Evolutionary conservation across 2,113 vertebrate species (phyloP).

Genomic region (Puntigrus tetrazona): DNA sequence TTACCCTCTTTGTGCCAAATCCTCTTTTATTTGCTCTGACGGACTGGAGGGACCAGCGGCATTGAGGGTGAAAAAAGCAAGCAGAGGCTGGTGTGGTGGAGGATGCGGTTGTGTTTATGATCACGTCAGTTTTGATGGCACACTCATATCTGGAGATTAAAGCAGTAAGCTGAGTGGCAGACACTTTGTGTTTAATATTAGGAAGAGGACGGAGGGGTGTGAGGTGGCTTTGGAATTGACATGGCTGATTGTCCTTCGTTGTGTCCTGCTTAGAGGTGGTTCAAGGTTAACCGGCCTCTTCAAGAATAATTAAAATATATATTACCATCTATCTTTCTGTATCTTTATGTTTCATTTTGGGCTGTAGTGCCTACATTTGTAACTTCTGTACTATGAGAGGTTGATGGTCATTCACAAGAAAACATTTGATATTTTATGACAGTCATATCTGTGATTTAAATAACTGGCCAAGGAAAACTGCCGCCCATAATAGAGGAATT

Average conservation of each 20-base stretch:
- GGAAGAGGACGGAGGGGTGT: not conserved
- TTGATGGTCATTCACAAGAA: not conserved
- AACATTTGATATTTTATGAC: not conserved
- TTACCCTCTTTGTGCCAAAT: constrained; percentile 39
- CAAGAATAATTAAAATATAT: not conserved
- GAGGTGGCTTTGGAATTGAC: not conserved
- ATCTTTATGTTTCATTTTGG: not conserved
- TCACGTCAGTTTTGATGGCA: not conserved
- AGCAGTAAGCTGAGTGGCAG: not conserved
- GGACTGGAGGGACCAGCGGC: constrained; percentile 44
- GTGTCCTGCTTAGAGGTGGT: not conserved
- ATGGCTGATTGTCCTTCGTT: not conserved
- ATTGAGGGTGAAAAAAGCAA: not conserved
- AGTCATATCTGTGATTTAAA: not conserved
- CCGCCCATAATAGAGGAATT: not conserved
- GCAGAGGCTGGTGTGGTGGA: not conserved
- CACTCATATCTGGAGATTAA: not conserved
- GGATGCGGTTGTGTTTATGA: not conserved
- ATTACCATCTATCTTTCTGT: not conserved
- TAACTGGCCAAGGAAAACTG: not conserved
- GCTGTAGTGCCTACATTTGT: not conserved
- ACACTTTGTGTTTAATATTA: not conserved
- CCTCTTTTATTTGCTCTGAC: constrained; percentile 13
- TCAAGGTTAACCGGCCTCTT: not conserved
- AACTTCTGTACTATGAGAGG: not conserved